Base-by-base conservation (phyloP, 2,797 vertebrate genomes). In the Fundulus diaphanus region DNA sequence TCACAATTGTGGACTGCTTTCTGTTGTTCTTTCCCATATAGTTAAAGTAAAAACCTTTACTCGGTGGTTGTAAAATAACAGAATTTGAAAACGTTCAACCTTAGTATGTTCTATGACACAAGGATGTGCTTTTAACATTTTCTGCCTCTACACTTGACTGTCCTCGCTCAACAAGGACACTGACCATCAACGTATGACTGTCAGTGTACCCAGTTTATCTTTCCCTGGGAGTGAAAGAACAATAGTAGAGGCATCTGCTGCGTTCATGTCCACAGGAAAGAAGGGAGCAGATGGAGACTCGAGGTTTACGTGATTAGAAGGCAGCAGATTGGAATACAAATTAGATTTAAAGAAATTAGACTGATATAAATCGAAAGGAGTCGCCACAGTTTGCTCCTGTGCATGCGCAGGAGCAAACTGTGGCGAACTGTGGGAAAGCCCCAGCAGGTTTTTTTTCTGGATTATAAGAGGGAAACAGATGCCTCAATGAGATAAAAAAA, bases 271-370 rank as follows among this genome's bases (percentile, higher is more conserved):
- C 88, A 89, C 89, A 79, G 79, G 85, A 91, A 88, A 95, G 94
- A 94, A 95, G 95, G 93, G 95, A 97, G 93, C 97, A 99, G 97
- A 98, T 98, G 97, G 97, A 96, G 95, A 93, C 95, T 97, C 95
- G 94, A 96, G 96, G 97, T 99, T 97, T 97, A 97, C 97, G 96
- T 96, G 96, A 97, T 98, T 97, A 98, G 96, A 96, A 96, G 95
- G 95, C 96, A 95, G 96, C 97, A 97, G 96, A 97, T 98, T 97
- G 96, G 96, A 98, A 98, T 97, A 98, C 96, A 98, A 99, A 99
- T 99, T 98, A 96, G 96, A 97, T 98, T 97, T 96, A 96, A 96
- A 96, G 95, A 98, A 98, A 98, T 99, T 98, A 98, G 96, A 97
- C 95, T 97, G 96, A 97, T 98, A 97, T 97, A 97, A 98, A 99